Evolutionary conservation across 2,888 invertebrate genomes (phyloP), one percentile per base, ranked within the genome.

Genomic region (Amblyteles armatorius): DNA sequence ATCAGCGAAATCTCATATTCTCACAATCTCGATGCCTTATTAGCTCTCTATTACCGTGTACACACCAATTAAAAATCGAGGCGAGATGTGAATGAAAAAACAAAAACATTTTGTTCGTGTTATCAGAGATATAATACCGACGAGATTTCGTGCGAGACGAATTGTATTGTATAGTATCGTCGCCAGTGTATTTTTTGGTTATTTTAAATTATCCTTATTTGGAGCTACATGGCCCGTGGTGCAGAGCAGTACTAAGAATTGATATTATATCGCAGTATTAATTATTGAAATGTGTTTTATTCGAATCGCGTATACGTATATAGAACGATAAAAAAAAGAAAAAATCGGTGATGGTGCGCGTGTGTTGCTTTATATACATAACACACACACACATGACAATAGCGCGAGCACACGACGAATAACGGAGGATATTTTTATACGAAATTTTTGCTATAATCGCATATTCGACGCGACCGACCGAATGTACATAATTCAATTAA

Each of bases 211-310:
- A 19, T 83, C 19, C 29, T 81, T 85, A 48, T 87, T 88, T 87
- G 83, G 86, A 90, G 91, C 90, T 90, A 88, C 81, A 85, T 89
- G 89, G 91, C 92, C 91, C 90, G 91, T 90, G 91, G 91, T 89
- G 88, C 90, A 91, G 87, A 91, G 87, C 89, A 72, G 74, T 89
- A 90, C 83, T 87, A 83, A 82, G 83, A 84, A 85, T 91, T 91
- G 91, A 93, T 91, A 92, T 91, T 92, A 92, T 89, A 88, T 90
- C 91, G 89, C 93, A 94, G 94, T 94, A 94, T 94, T 94, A 93
- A 90, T 91, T 90, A 93, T 90, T 91, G 88, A 91, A 90, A 44
- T n/a, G 22, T 22, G 40, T 60, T 81, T 73, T 48, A 48, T 48
- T 48, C 13, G 44, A 57, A 26, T 57, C 57, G 55, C 26, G 44